Base-by-base conservation (phyloP, 2,797 vertebrate genomes). In the Protonibea diacanthus region DNA sequence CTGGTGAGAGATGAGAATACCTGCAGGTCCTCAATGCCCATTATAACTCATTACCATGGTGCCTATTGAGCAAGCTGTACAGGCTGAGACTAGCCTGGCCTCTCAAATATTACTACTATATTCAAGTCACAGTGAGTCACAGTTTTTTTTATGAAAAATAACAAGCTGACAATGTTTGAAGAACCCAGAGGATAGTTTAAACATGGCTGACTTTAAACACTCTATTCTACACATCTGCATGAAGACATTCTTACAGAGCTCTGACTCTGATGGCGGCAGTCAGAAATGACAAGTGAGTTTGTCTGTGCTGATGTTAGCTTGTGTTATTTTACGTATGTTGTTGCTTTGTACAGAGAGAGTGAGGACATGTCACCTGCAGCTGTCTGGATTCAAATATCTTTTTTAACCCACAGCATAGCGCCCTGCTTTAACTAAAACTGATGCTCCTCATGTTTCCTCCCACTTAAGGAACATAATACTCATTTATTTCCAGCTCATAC, bases 41-140 rank as follows among this genome's bases (percentile, higher is more conserved):
- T 75, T 66, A 23, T 23, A 57, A 55, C 4, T 8, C 38, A 67
- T 64, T 45, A 42, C 12, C 20, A 21, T 49, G 20, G 62, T 29
- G 45, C 10, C n/a, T 27, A 70, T 21, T 72, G 59, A 55, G 59
- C 17, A 40, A 71, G 20, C 23, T 10, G 7, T 72, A n/a, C 74
- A 71, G 33, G 66, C 44, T 48, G 40, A n/a, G 17, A 79, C 63
- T 17, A 38, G 52, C 21, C 40, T 21, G 9, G 4, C 4, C 29
- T 52, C 51, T n/a, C 15, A 13, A 5, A 9, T 20, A 48, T 56
- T 1, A n/a, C 14, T 12, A 60, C 27, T 25, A 27, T 33, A 66
- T 25, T 61, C 3, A 57, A 47, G 21, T 52, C n/a, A 58, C 59
- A 48, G 49, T 4, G 3, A 29, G 25, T 21, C 27, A 8, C 23